phyloP scores from a whole-genome alignment of 2,797 vertebrate species.

The Bradypus variegatus region DNA sequence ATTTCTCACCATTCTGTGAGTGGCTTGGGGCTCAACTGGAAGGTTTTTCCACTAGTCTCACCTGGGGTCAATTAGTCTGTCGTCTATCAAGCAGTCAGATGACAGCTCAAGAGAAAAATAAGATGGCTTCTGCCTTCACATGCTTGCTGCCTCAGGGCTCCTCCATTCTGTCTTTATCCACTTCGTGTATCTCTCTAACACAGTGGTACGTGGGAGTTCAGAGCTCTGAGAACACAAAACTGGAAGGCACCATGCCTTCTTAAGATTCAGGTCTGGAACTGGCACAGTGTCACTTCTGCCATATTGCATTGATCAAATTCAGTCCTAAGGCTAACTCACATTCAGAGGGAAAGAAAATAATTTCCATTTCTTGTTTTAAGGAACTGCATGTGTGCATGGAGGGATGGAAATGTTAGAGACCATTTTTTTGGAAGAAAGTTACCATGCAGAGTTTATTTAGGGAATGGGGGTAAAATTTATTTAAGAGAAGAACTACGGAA shows the following conservation, averaged over 20 bases:
- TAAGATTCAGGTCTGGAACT: background rate
- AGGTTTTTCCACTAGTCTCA: background rate
- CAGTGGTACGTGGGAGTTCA: background rate
- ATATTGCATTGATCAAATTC: background rate
- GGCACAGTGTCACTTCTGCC: background rate
- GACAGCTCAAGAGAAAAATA: background rate
- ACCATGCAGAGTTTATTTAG: background rate
- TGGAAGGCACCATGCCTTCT: background rate
- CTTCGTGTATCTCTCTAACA: background rate
- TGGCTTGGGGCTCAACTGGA: background rate
- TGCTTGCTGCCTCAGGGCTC: too few species aligned
- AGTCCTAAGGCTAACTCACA: background rate
- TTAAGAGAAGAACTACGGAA: background rate
- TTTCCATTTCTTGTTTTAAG: background rate
- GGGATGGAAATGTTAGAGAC: too few species aligned
- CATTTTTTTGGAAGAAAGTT: background rate
- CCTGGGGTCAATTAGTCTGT: background rate
- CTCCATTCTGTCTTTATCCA: background rate
- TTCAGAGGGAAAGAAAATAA: background rate
- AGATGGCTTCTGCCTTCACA: background rate
- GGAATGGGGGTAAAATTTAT: background rate
- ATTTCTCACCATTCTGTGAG: background rate
- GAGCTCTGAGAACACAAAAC: background rate
- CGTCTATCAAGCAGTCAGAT: background rate
- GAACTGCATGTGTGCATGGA: rapidly evolving